phyloP scores from a whole-genome alignment of 2,888 invertebrate genomes.

The Reticulitermes lucifugus region DNA sequence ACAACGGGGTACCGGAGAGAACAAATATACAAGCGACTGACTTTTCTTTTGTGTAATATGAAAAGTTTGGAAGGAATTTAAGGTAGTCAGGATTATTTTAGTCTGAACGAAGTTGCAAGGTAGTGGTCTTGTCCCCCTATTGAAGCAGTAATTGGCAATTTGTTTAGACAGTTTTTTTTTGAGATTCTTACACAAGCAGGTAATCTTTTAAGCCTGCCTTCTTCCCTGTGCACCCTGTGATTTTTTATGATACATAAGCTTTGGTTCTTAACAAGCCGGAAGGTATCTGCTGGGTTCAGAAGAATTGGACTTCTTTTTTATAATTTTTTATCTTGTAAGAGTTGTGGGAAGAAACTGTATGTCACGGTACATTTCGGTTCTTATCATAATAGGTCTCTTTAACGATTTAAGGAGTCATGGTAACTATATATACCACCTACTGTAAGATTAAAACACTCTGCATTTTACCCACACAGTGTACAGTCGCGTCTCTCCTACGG shows the following conservation, averaged over 20 bases:
- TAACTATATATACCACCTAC: no score
- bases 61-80: no score
- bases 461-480: no score
- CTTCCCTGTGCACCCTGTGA: neutral
- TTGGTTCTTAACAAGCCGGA: neutral
- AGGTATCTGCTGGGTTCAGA: neutral
- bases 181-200: neutral
- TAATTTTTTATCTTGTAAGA: neutral
- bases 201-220: neutral
- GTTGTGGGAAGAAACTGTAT: neutral
- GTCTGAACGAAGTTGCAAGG: neutral
- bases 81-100: neutral
- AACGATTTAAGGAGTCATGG: no score
- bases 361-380: neutral
- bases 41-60: neutral
- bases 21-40: neutral
- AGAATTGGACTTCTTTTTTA: neutral
- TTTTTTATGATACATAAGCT: neutral
- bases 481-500: no score
- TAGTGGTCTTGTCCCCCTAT: neutral
- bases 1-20: neutral
- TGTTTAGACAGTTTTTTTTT: neutral
- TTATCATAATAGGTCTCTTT: no score
- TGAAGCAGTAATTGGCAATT: slow-evolving; percentile 10
- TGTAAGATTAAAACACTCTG: no score